Evolutionary conservation across 2,113 vertebrate genomes (phyloP).

Genomic region (Oplegnathus fasciatus): DNA sequence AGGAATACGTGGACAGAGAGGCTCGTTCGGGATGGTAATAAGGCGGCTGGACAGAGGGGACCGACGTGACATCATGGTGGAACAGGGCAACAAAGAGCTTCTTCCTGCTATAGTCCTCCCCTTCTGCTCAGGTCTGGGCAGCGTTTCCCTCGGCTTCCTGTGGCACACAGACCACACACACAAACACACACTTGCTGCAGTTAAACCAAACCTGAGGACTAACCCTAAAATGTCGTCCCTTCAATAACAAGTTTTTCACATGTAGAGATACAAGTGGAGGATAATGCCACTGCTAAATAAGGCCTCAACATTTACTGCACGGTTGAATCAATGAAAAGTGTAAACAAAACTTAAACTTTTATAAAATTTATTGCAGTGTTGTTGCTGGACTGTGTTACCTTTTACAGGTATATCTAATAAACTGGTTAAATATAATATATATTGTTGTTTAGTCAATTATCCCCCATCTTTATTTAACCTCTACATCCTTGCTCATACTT

Average conservation of each 20-base stretch:
- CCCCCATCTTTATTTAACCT: neutral
- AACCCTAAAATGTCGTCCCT: slow-evolving; percentile 18
- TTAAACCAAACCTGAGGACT: slow-evolving; percentile 5
- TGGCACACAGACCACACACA: slow-evolving; percentile 55
- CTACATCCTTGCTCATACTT: neutral
- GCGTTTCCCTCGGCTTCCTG: slow-evolving; percentile 70
- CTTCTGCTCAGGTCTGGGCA: slow-evolving; percentile 71
- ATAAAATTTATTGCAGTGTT: neutral
- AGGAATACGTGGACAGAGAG: slow-evolving; percentile 41
- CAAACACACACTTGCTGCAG: slow-evolving; percentile 27
- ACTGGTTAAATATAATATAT: neutral
- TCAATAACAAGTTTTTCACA: slow-evolving; percentile 21
- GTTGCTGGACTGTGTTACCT: neutral
- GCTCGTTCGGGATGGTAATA: slow-evolving; percentile 45
- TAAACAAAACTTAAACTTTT: neutral
- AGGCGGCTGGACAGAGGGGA: slow-evolving; percentile 50
- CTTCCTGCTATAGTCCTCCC: slow-evolving; percentile 81
- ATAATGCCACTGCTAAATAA: neutral
- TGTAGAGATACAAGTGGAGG: neutral
- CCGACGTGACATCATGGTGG: slow-evolving; percentile 76
- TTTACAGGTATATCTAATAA: neutral
- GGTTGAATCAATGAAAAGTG: neutral
- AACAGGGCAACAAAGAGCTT: slow-evolving; percentile 79
- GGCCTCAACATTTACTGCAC: neutral
- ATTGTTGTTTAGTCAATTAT: neutral